Conservation (phyloP, 2,113 vertebrate genomes). For the Polypterus senegalus region DNA sequence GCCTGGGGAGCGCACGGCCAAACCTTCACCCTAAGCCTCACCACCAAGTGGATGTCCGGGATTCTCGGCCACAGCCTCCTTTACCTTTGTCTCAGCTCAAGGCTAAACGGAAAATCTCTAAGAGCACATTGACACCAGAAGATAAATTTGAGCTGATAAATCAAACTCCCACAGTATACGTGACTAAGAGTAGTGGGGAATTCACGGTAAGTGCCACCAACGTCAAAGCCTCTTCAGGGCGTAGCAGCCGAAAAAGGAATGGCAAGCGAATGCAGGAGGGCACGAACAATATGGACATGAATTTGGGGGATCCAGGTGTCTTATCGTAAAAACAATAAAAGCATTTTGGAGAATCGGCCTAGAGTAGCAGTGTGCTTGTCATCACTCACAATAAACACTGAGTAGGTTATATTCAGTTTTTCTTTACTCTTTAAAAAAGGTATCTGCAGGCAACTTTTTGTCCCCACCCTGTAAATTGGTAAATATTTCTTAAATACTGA, state of each 20-base stretch:
- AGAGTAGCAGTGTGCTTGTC: no score
- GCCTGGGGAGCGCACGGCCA: constrained; percentile 8
- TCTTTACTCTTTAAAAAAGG: no score
- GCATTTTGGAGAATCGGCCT: no score
- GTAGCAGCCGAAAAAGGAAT: constrained; percentile 38
- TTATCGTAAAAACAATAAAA: constrained; percentile 9
- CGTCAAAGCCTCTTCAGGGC: constrained; percentile 5
- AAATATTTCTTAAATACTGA: no score
- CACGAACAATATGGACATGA: constrained; percentile 23
- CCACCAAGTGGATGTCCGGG: constrained; percentile 18
- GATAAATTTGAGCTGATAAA: constrained; percentile 47
- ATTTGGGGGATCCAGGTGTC: no score
- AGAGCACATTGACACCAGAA: not conserved
- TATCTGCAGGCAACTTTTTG: no score
- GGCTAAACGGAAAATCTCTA: constrained; percentile 44
- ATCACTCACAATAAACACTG: no score
- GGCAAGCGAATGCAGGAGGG: constrained; percentile 31
- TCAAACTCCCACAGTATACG: constrained; percentile 50
- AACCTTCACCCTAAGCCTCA: constrained; percentile 12
- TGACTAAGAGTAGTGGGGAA: constrained; percentile 61
- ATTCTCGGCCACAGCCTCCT: constrained; percentile 1
- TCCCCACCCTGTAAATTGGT: no score
- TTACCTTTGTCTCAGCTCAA: constrained; percentile 34
- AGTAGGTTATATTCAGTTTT: no score
- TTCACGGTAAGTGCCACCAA: constrained; percentile 8